Evolutionary conservation across 1,140 invertebrate genomes (phyloP).

Genomic region (Orchestia grillus): DNA sequence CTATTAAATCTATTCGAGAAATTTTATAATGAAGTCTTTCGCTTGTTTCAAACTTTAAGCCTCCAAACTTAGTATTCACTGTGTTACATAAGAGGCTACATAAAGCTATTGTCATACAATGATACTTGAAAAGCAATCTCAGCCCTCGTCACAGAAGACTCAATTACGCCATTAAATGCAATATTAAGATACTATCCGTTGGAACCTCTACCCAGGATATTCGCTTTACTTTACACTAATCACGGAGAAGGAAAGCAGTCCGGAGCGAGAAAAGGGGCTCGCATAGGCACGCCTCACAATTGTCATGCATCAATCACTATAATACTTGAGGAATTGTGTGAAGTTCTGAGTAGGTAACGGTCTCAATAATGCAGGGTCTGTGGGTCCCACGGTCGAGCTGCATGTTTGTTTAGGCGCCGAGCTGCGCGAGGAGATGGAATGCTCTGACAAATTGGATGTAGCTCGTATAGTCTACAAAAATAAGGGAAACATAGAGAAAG

Average conservation of each 20-base stretch:
- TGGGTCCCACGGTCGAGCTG: conserved; percentile 39
- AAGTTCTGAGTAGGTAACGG: conserved; percentile 36
- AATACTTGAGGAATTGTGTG: conserved; percentile 29
- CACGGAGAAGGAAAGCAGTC: background rate
- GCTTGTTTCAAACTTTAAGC: too few species aligned
- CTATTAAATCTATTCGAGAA: too few species aligned
- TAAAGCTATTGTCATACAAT: background rate
- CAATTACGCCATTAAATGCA: background rate
- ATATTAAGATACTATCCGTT: background rate
- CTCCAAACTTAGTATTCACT: too few species aligned
- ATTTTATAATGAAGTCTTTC: too few species aligned
- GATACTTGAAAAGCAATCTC: background rate
- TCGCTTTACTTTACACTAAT: background rate
- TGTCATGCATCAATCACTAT: conserved; percentile 23
- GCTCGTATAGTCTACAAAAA: conserved; percentile 46
- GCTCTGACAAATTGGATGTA: conserved; percentile 55
- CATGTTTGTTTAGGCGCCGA: conserved; percentile 34
- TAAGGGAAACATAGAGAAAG: conserved; percentile 14
- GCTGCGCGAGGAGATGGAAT: background rate
- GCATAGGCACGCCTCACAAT: conserved; percentile 12
- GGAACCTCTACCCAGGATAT: background rate
- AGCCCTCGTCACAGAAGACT: background rate
- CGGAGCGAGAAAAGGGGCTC: background rate
- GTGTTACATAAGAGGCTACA: background rate
- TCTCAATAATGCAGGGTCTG: background rate